Conservation (phyloP, 1,140 invertebrate genomes). For the Belonocnema kinseyi region DNA sequence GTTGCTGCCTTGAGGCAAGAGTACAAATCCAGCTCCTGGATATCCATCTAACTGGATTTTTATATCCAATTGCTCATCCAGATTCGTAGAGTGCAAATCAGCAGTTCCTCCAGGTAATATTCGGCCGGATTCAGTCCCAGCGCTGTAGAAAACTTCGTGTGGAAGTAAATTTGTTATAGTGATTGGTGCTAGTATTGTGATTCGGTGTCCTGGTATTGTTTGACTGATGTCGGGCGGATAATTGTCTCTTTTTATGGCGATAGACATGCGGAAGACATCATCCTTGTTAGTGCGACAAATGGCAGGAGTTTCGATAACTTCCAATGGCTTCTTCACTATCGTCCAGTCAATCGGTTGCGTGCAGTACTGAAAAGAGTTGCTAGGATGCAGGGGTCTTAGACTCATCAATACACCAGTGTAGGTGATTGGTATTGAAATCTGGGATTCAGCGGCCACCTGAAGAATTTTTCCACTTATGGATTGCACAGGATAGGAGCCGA, state of each 20-base stretch:
- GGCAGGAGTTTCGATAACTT: conserved; percentile 75
- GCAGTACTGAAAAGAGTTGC: conserved; percentile 78
- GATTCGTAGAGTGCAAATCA: conserved; percentile 73
- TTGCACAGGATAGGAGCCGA: conserved; percentile 57
- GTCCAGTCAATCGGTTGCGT: conserved; percentile 81
- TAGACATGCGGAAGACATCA: conserved; percentile 83
- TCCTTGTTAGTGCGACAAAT: conserved; percentile 71
- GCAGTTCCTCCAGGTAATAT: conserved; percentile 80
- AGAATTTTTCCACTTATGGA: conserved; percentile 59
- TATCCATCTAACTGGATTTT: conserved; percentile 90
- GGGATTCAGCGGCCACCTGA: conserved; percentile 69
- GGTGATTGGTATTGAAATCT: conserved; percentile 80
- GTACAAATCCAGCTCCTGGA: conserved; percentile 78
- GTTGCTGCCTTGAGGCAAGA: conserved; percentile 70
- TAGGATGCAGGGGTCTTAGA: conserved; percentile 75
- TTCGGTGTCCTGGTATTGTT: conserved; percentile 88
- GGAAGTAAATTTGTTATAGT: conserved; percentile 87
- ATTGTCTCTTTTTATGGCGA: conserved; percentile 85
- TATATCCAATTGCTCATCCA: conserved; percentile 83
- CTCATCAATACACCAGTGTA: conserved; percentile 80
- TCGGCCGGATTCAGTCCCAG: conserved; percentile 76
- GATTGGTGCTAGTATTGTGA: conserved; percentile 89
- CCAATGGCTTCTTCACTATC: conserved; percentile 77
- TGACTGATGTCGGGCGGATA: conserved; percentile 82
- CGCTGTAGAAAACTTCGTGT: conserved; percentile 82